phyloP scores from a whole-genome alignment of 1,140 invertebrate genomes.

The Drosophila hydei region DNA sequence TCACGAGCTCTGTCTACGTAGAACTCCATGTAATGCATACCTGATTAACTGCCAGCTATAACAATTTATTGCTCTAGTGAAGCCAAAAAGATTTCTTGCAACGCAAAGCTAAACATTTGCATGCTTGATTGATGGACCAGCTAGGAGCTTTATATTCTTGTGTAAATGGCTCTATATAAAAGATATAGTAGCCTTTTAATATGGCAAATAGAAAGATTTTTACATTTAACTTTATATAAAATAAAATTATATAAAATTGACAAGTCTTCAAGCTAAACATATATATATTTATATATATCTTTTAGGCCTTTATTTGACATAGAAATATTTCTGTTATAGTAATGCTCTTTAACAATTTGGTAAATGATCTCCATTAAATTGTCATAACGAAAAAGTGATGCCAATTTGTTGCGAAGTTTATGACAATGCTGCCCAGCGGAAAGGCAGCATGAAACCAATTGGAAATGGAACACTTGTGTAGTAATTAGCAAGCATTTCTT shows the following conservation, averaged over 20 bases:
- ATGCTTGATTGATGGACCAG: not conserved
- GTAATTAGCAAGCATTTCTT: conserved; percentile 16
- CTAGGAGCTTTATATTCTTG: no score
- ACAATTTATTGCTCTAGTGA: conserved; percentile 2
- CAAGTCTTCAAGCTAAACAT: no score
- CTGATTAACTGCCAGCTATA: not conserved
- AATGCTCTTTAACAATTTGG: no score
- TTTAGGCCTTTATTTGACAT: no score
- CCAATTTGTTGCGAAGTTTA: not conserved
- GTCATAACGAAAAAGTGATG: not conserved
- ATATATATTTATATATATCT: no score
- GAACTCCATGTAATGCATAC: conserved; percentile 8
- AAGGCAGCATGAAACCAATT: not conserved
- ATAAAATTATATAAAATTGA: no score
- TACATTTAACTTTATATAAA: no score
- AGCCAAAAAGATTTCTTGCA: not conserved
- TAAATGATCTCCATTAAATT: no score
- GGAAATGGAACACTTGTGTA: conserved; percentile 1
- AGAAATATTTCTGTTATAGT: no score
- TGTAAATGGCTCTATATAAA: no score
- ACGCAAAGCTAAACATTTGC: not conserved
- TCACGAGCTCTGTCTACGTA: not conserved
- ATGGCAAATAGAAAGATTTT: no score
- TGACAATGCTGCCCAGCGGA: not conserved
- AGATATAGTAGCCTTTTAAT: no score